A percentile compares a stretch with the other conserved stretches of the same genome.
phyloP scores from a whole-genome alignment of 2,113 vertebrate species.

The Solenodon paradoxus region DNA sequence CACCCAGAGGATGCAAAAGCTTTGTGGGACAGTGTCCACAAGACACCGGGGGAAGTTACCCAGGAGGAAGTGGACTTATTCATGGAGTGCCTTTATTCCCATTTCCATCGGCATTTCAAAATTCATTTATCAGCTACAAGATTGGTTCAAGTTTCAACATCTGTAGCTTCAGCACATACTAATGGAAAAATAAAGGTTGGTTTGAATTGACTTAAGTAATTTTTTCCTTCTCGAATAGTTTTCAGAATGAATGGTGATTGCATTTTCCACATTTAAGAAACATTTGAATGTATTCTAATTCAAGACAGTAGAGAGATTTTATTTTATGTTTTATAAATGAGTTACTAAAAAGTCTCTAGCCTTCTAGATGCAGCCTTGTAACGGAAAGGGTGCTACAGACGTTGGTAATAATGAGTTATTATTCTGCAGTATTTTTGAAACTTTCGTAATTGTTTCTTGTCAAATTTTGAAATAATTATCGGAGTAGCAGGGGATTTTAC shows the following conservation, averaged over 20 bases:
- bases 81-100: constrained; percentile 88
- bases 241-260: not conserved
- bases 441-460: not conserved
- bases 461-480: constrained; percentile 31
- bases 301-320: not conserved
- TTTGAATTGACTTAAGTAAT: constrained; percentile 40
- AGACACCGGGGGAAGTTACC: constrained; percentile 81
- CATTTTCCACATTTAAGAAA: constrained; percentile 1
- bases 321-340: constrained; percentile 19
- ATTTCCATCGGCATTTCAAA: constrained; percentile 94
- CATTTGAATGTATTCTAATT: not conserved
- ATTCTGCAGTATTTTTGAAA: constrained; percentile 6
- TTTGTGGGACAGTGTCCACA: constrained; percentile 90
- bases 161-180: constrained; percentile 88
- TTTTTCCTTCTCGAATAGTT: not conserved
- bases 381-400: not conserved
- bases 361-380: not conserved
- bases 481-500: not conserved
- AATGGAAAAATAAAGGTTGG: constrained; percentile 93
- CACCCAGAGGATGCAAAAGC: constrained; percentile 89
- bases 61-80: constrained; percentile 90
- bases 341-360: not conserved
- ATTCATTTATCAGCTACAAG: constrained; percentile 89
- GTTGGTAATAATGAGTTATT: constrained; percentile 42
- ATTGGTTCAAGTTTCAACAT: constrained; percentile 89